Base-by-base conservation (phyloP, 2,113 vertebrate species). In the Sigmodon hispidus region DNA sequence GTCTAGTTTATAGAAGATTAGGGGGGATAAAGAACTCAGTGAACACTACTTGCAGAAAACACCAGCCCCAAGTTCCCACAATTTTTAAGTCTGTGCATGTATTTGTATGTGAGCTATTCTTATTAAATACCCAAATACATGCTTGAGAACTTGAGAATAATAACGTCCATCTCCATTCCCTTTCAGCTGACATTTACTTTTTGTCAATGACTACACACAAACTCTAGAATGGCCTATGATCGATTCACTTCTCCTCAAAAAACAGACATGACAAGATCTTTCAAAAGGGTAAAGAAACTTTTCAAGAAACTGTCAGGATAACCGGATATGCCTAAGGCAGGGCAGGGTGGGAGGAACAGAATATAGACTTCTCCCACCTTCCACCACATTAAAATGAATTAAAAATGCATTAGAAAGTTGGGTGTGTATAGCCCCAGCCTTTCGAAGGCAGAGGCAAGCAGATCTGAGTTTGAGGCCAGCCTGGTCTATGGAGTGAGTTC, bases 91-190 rank as follows among this genome's bases (percentile, higher is more conserved):
- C 17, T 89, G 70, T 89, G 12, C 8, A 75, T 92, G 87, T 89
- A 79, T 85, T 45, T 93, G 80, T 31, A 89, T 80, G 61, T 69
- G 16, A 90, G 61, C 79, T 89, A 91, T 17, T 88, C 45, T 87
- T 73, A n/a, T 84, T 87, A 93, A 43, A 76, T 76, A 34, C 36
- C 57, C 43, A 86, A 90, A 80, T 73, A 89, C 73, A 77, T 75
- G 22, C n/a, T 96, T 96, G 15, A 84, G 81, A 92, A 89, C 45
- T 48, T 97, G 87, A 89, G 90, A 92, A 93, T 43, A 88, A 89
- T 65, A 90, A 1, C 75, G 81, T 83, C 16, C 65, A 87, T 52
- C 36, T 93, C 59, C 75, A 87, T 96, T 88, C 87, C n/a, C 94
- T 5, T 48, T n/a, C 77, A 90, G 43, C 40, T 70, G 91, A 95